A percentile compares a stretch with the other conserved stretches of the same genome.
phyloP scores from a whole-genome alignment of 2,888 invertebrate genomes.

The Papilio protenor region DNA sequence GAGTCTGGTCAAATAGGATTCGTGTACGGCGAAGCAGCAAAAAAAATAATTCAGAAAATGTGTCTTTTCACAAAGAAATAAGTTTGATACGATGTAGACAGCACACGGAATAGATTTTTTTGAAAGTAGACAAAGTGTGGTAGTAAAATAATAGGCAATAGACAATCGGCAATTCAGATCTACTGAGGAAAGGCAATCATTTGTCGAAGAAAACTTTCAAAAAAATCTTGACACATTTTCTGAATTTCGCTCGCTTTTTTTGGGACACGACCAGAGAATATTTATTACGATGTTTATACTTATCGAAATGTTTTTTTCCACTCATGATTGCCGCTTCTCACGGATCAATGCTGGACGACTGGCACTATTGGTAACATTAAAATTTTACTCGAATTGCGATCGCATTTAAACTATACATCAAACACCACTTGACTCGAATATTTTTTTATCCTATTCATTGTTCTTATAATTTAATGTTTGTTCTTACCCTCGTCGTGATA shows the following conservation, averaged over 20 bases:
- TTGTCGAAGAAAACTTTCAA: slow-evolving; percentile 83
- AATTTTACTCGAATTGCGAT: slow-evolving; percentile 57
- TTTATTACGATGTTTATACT: slow-evolving; percentile 66
- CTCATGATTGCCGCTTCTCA: slow-evolving; percentile 85
- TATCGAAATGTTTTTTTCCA: slow-evolving; percentile 82
- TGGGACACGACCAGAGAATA: slow-evolving; percentile 46
- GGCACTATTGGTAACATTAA: slow-evolving; percentile 78
- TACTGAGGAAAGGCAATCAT: slow-evolving; percentile 79
- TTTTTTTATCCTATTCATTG: slow-evolving; percentile 31
- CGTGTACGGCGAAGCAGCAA: slow-evolving; percentile 63
- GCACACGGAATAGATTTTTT: slow-evolving; percentile 84
- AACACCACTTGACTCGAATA: slow-evolving; percentile 72
- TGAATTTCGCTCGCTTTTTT: slow-evolving; percentile 81
- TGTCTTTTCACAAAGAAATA: slow-evolving; percentile 88
- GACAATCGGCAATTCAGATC: slow-evolving; percentile 60
- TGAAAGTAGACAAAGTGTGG: slow-evolving; percentile 84
- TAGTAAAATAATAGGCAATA: slow-evolving; percentile 78
- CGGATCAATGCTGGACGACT: slow-evolving; percentile 78
- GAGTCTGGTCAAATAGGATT: slow-evolving; percentile 53
- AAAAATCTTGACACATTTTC: slow-evolving; percentile 89
- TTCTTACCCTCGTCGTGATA: background rate
- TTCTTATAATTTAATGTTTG: slow-evolving; percentile 21
- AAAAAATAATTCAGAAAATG: slow-evolving; percentile 89
- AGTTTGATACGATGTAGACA: slow-evolving; percentile 78
- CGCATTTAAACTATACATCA: slow-evolving; percentile 56